Evolutionary conservation across 2,797 vertebrate genomes (phyloP).

Genomic region (Sternotherus odoratus): DNA sequence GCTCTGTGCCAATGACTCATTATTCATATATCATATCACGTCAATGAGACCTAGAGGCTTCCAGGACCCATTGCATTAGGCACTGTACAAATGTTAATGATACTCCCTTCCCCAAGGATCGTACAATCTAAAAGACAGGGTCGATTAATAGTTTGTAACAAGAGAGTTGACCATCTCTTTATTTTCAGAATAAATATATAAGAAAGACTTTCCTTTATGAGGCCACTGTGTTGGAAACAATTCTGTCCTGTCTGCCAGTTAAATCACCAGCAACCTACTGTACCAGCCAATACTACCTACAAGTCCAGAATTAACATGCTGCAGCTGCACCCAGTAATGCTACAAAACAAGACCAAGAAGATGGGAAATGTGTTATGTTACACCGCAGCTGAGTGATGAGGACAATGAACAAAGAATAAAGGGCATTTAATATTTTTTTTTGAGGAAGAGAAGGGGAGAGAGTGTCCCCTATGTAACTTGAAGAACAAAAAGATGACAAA

Average conservation of each 20-base stretch:
- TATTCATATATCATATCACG: background rate
- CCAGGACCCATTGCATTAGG: background rate
- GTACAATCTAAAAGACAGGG: background rate
- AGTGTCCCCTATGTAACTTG: background rate
- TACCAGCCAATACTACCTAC: background rate
- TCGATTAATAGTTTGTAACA: background rate
- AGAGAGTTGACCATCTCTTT: constrained; percentile 5
- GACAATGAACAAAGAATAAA: constrained; percentile 60
- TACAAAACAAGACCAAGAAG: constrained; percentile 1
- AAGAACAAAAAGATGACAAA: background rate
- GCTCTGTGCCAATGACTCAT: background rate
- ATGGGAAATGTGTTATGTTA: constrained; percentile 24
- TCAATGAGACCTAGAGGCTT: background rate
- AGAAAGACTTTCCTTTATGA: constrained; percentile 2
- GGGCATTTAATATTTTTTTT: background rate
- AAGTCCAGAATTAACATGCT: constrained; percentile 31
- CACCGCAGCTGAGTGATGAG: background rate
- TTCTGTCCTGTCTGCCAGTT: constrained; percentile 12
- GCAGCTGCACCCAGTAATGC: background rate
- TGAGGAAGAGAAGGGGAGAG: background rate
- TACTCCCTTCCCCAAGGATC: background rate
- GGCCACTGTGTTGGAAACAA: constrained; percentile 39
- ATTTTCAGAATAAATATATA: constrained; percentile 16
- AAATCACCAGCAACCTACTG: constrained; percentile 22
- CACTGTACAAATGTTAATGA: background rate